Base-by-base conservation (phyloP, 2,888 invertebrate genomes). In the Xanthia icteritia region DNA sequence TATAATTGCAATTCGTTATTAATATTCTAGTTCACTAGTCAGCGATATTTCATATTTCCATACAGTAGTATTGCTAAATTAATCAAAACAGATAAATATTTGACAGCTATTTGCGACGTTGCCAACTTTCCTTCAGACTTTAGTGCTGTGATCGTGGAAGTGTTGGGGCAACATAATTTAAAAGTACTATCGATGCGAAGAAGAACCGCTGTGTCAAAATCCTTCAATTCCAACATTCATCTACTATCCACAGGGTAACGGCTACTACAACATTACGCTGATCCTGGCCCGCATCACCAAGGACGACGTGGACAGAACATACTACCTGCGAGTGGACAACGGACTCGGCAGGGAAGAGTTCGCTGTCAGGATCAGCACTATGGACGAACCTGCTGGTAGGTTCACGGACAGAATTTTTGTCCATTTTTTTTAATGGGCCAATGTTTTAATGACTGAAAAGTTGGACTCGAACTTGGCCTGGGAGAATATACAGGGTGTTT, bases 301-400 rank as follows among this genome's bases (percentile, higher is more conserved):
- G 87, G 98, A 98, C 84, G 98, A 98, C 90, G 98, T 98, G 2
- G 98, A 98, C 60, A 97, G 97, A 78, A 97, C 97, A 0, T 98
- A 98, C 94, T 96, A 97, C 88, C 94, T 98, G 84, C 97, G 97
- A 23, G 98, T 98, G 2, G 95, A 94, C 90, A 98, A 98, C 92
- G 97, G 97, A n/a, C 96, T 97, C 72, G 98, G 98, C 5, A 90
- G 94, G 23, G 97, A 97, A 84, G 97, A 97, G 73, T 98, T 98
- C 89, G 94, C 93, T 9, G 97, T 98, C 54, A 95, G 97, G 82
- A 97, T 98, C 89, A 98, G 98, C 89, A 98, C 97, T 23, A 96
- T 97, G 90, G 97, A 97, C 70, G 97, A 97, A 86, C 97, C 97
- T 0, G 97, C 97, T 68, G 97, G 97, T 97, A 86, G 84, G 92